Evolutionary conservation across 2,797 vertebrate species (phyloP), one percentile per base, ranked within the genome.

Genomic region (Eospalax fontanierii): DNA sequence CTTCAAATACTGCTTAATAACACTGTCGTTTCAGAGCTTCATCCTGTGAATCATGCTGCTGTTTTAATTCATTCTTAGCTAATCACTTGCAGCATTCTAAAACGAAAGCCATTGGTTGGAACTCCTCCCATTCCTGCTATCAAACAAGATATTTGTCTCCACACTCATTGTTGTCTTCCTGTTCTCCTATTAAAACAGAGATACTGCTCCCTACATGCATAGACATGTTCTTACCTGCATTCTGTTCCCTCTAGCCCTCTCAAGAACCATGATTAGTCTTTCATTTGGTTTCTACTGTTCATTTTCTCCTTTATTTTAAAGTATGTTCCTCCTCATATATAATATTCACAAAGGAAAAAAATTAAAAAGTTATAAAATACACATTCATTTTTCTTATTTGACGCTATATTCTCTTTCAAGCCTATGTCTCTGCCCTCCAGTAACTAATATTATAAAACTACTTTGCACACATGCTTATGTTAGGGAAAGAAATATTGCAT

Each of bases 331-430:
- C n/a, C n/a, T n/a, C n/a, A n/a, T n/a, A n/a, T n/a, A n/a, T n/a
- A n/a, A n/a, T n/a, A n/a, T n/a, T n/a, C n/a, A n/a, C n/a, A n/a
- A n/a, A n/a, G n/a, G n/a, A n/a, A n/a, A n/a, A n/a, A n/a, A n/a
- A n/a, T n/a, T n/a, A n/a, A n/a, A n/a, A n/a, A n/a, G n/a, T n/a
- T n/a, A n/a, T n/a, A n/a, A n/a, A n/a, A n/a, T n/a, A n/a, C n/a
- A n/a, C 68, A 68, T 30, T 90, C 1, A 15, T 81, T n/a, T n/a
- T n/a, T 84, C 33, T 81, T 18, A 74, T 90, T 89, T 95, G 33
- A 85, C 66, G 70, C 43, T 84, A n/a, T n/a, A n/a, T n/a, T n/a
- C n/a, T n/a, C n/a, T n/a, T n/a, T n/a, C n/a, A n/a, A n/a, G n/a
- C n/a, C n/a, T n/a, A n/a, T n/a, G n/a, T n/a, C n/a, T n/a, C n/a